phyloP scores from a whole-genome alignment of 30 jellyfish, hydroid and myxozoan genomes.

The Aurelia sp. region DNA sequence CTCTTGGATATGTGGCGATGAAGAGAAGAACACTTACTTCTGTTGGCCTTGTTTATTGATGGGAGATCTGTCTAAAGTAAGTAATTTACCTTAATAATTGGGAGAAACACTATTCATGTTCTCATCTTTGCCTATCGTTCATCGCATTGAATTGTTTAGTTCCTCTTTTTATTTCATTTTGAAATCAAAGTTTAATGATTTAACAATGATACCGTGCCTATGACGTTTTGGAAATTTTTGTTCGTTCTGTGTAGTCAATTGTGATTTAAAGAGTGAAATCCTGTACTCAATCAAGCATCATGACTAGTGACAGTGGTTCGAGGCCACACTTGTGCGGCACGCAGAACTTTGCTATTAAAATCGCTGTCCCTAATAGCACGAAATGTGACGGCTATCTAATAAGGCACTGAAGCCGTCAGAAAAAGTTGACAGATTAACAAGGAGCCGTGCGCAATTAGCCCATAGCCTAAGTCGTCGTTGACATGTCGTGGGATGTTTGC shows the following conservation, averaged over 20 bases:
- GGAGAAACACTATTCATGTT: too few relatives aligned
- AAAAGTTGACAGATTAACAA: too few relatives aligned
- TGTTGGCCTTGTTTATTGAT: constrained; percentile 28
- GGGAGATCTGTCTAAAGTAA: constrained; percentile 24
- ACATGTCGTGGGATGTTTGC: too few relatives aligned
- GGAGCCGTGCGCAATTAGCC: too few relatives aligned
- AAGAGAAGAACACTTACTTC: constrained; percentile 4
- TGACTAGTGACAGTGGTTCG: background rate
- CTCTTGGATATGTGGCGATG: constrained; percentile 20
- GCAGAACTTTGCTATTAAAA: background rate
- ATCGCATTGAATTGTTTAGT: too few relatives aligned
- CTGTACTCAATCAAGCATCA: background rate
- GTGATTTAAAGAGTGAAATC: background rate
- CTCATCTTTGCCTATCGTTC: too few relatives aligned
- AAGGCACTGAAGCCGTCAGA: background rate
- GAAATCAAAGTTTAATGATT: too few relatives aligned
- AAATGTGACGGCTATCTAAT: background rate
- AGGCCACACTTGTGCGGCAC: background rate
- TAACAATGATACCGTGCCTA: too few relatives aligned
- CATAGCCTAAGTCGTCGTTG: too few relatives aligned
- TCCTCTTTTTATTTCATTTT: too few relatives aligned
- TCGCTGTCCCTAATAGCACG: constrained; percentile 11
- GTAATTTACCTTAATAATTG: background rate
- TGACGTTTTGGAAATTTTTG: too few relatives aligned
- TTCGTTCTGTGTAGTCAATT: too few relatives aligned